phyloP scores from a whole-genome alignment of 2,113 vertebrate species.

The human region DNA sequence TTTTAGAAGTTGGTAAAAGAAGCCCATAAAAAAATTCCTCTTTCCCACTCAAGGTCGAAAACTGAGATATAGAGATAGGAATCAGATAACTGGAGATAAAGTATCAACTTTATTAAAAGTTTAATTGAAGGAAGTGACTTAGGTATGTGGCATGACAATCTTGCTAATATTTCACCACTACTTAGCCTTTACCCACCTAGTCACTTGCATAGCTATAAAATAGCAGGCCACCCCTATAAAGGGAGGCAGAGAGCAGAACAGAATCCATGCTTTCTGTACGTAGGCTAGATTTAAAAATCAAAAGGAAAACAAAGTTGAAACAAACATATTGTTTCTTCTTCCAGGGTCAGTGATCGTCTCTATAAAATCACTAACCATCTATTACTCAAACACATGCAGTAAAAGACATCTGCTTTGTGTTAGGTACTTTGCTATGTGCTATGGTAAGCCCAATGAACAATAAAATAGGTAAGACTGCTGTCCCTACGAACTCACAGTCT shows the following conservation, averaged over 20 bases:
- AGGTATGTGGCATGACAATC: background rate
- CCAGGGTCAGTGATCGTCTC: background rate
- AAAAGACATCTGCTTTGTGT: background rate
- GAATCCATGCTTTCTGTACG: background rate
- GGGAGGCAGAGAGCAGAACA: background rate
- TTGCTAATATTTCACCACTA: background rate
- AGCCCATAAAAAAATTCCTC: background rate
- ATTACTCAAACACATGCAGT: background rate
- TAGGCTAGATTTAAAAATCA: background rate
- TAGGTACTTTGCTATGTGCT: background rate
- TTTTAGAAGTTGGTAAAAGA: background rate
- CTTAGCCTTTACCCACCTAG: background rate
- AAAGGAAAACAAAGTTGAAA: background rate
- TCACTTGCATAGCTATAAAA: background rate
- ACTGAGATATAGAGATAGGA: background rate
- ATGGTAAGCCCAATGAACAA: background rate
- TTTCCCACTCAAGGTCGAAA: background rate
- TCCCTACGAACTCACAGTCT: background rate
- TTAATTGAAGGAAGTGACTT: background rate
- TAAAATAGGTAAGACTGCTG: background rate
- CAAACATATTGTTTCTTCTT: background rate
- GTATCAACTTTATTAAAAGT: slow-evolving; percentile 8
- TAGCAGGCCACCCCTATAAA: background rate
- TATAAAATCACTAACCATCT: background rate
- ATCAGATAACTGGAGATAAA: background rate